Evolutionary conservation across 2,797 vertebrate species (phyloP).

Genomic region (Tapirus indicus): DNA sequence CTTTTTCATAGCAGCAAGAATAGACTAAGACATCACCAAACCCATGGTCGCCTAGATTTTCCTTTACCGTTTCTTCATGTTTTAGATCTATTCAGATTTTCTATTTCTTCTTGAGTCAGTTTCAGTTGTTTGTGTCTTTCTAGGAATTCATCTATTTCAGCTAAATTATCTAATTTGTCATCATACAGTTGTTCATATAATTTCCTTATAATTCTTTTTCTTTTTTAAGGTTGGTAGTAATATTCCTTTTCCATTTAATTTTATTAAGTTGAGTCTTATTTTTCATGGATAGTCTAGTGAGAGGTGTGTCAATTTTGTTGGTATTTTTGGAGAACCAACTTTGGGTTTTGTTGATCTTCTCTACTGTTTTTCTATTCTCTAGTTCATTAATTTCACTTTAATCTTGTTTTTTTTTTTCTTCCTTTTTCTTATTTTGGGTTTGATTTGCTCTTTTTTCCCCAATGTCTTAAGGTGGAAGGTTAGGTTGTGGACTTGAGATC

Average conservation of each 20-base stretch:
- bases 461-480: background rate
- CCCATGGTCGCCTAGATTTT: background rate
- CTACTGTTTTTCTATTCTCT: background rate
- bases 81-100: background rate
- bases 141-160: background rate
- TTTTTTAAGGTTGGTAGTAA: background rate
- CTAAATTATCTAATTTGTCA: background rate
- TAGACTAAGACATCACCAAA: background rate
- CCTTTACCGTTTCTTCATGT: background rate
- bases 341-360: background rate
- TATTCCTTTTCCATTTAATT: background rate
- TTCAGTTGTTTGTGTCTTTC: background rate
- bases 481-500: background rate
- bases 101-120: background rate
- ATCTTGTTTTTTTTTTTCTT: background rate
- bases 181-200: background rate
- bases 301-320: background rate
- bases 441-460: background rate
- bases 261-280: background rate
- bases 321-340: background rate
- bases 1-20: background rate
- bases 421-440: background rate
- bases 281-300: background rate
- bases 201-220: background rate
- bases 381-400: background rate